Conservation (phyloP, 1,140 invertebrate species). For the Caenorhabditis inopinata region DNA sequence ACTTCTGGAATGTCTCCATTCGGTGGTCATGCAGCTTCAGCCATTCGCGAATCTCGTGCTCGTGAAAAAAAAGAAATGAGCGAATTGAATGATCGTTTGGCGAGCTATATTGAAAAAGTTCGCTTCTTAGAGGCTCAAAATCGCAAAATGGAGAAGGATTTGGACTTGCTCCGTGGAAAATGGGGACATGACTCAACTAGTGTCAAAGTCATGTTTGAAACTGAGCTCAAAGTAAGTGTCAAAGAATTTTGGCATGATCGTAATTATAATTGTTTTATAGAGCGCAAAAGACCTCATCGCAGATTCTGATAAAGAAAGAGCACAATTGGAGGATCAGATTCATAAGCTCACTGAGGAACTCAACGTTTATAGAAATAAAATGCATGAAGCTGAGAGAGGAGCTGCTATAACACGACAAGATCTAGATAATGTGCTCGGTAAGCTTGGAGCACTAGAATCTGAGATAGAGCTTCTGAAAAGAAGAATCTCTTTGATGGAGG, state of each 20-base stretch:
- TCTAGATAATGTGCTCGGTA: conserved; percentile 60
- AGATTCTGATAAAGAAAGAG: conserved; percentile 54
- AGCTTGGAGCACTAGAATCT: conserved; percentile 61
- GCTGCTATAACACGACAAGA: conserved; percentile 54
- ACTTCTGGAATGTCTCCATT: conserved; percentile 59
- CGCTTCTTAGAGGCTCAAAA: conserved; percentile 70
- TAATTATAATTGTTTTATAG: conserved; percentile 42
- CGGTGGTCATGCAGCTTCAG: conserved; percentile 65
- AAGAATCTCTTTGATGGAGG: conserved; percentile 60
- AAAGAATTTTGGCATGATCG: neutral
- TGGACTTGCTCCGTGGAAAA: conserved; percentile 67
- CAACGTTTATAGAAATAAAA: conserved; percentile 59
- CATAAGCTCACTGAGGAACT: conserved; percentile 56
- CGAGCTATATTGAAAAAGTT: conserved; percentile 65
- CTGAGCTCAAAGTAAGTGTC: conserved; percentile 65
- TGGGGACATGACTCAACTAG: conserved; percentile 69
- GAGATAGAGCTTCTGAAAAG: conserved; percentile 63
- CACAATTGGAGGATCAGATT: conserved; percentile 52
- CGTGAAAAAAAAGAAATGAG: conserved; percentile 66
- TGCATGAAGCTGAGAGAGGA: conserved; percentile 60
- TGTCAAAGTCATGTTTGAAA: conserved; percentile 70
- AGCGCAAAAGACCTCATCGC: conserved; percentile 59
- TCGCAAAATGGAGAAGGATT: conserved; percentile 68
- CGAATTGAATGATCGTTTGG: conserved; percentile 64
- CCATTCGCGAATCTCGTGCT: conserved; percentile 67